Evolutionary conservation across 2,888 invertebrate species (phyloP).

Genomic region (Crioceris asparagi): DNA sequence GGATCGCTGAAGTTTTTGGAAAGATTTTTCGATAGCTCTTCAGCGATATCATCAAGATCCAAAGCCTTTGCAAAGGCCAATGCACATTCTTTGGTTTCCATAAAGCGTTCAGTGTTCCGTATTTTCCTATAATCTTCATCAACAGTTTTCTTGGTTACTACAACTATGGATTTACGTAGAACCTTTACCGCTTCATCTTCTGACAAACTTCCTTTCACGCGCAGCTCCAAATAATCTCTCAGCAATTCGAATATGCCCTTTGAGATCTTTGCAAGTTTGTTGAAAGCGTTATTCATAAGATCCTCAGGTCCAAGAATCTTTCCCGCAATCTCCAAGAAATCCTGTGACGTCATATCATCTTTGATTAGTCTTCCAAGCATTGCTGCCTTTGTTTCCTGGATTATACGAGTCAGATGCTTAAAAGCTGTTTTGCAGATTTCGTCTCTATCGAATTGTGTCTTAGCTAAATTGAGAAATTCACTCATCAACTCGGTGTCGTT

Average conservation of each 20-base stretch:
- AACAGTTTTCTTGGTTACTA: constrained; percentile 52
- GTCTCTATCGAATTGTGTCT: constrained; percentile 31
- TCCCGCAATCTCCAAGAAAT: constrained; percentile 51
- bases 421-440: constrained; percentile 33
- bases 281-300: constrained; percentile 50
- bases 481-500: constrained; percentile 26
- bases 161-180: constrained; percentile 56
- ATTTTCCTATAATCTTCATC: constrained; percentile 45
- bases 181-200: constrained; percentile 55
- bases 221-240: constrained; percentile 48
- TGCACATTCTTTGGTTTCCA: constrained; percentile 50
- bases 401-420: constrained; percentile 40
- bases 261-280: constrained; percentile 51
- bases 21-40: constrained; percentile 31
- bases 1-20: constrained; percentile 34
- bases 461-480: constrained; percentile 32
- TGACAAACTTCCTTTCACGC: constrained; percentile 48
- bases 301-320: constrained; percentile 53
- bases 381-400: constrained; percentile 50
- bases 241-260: constrained; percentile 49
- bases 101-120: constrained; percentile 34
- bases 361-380: constrained; percentile 38
- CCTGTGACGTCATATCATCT: constrained; percentile 32
- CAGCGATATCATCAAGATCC: constrained; percentile 53
- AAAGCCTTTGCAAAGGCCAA: constrained; percentile 58